Conservation (phyloP, 2,888 invertebrate genomes). For the Oscheius sp. region DNA sequence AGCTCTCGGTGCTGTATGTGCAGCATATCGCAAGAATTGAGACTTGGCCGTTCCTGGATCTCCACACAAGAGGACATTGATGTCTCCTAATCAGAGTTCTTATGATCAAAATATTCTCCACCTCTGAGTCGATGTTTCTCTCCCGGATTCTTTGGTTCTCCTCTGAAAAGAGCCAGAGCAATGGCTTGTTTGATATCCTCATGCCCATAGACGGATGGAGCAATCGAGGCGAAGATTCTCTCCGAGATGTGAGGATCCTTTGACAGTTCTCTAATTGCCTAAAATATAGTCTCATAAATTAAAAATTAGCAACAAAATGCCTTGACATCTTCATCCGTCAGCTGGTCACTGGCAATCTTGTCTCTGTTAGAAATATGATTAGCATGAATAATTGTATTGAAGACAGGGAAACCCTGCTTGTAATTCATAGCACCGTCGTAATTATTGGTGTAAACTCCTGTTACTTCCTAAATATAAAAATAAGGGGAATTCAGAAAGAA, state of each 20-base stretch:
- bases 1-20: slow-evolving; percentile 89
- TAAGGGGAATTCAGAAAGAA: too few relatives aligned
- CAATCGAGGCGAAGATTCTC: slow-evolving; percentile 88
- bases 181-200: slow-evolving; percentile 93
- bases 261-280: slow-evolving; percentile 68
- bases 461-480: slow-evolving; percentile 75
- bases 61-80: slow-evolving; percentile 94
- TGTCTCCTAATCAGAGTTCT: slow-evolving; percentile 85
- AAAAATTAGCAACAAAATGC: slow-evolving; percentile 74
- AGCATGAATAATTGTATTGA: slow-evolving; percentile 94
- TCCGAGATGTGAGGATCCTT: slow-evolving; percentile 70
- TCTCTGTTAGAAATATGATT: slow-evolving; percentile 90
- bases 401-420: slow-evolving; percentile 92
- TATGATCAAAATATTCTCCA: too few relatives aligned
- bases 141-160: slow-evolving; percentile 92
- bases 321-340: slow-evolving; percentile 95
- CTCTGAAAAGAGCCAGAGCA: slow-evolving; percentile 93
- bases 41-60: slow-evolving; percentile 99
- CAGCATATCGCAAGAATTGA: slow-evolving; percentile 93
- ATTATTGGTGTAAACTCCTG: slow-evolving; percentile 93
- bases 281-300: not conserved
- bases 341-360: slow-evolving; percentile 79
- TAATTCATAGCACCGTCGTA: slow-evolving; percentile 97
- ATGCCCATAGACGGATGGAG: slow-evolving; percentile 97
- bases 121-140: slow-evolving; percentile 70